Conservation (phyloP, 1,140 invertebrate genomes). For the Eulimnadia texana region DNA sequence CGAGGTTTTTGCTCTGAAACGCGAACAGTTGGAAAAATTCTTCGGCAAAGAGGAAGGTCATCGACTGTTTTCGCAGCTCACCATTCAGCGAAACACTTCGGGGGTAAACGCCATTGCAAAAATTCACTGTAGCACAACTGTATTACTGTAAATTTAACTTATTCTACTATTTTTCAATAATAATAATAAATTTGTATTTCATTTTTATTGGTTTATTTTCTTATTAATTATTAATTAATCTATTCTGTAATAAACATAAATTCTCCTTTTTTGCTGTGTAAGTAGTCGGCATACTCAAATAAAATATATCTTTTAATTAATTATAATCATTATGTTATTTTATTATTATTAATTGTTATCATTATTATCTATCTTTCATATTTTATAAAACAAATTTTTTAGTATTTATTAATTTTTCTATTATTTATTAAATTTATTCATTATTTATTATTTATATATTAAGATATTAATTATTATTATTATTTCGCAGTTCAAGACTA, state of each 20-base stretch:
- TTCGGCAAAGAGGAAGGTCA: conserved; percentile 52
- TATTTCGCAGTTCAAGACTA: neutral
- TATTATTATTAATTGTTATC: no score
- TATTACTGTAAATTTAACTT: no score
- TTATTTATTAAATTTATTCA: neutral
- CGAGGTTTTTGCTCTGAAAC: conserved; percentile 50
- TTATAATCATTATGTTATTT: no score
- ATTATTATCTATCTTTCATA: no score
- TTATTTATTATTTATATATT: neutral
- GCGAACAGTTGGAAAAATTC: conserved; percentile 45
- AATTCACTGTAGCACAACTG: neutral
- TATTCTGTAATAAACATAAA: no score
- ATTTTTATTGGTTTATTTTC: no score
- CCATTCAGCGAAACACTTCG: conserved; percentile 54
- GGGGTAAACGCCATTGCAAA: conserved; percentile 38
- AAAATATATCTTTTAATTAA: no score
- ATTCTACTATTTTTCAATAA: no score
- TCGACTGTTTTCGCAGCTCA: conserved; percentile 54
- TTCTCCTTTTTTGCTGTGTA: no score
- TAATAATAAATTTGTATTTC: no score
- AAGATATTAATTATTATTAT: neutral
- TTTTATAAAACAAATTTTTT: neutral
- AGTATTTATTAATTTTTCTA: neutral
- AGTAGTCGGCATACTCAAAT: no score
- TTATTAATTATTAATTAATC: no score